Evolutionary conservation across 2,797 vertebrate genomes (phyloP).

Genomic region (Coregonus suidteri): DNA sequence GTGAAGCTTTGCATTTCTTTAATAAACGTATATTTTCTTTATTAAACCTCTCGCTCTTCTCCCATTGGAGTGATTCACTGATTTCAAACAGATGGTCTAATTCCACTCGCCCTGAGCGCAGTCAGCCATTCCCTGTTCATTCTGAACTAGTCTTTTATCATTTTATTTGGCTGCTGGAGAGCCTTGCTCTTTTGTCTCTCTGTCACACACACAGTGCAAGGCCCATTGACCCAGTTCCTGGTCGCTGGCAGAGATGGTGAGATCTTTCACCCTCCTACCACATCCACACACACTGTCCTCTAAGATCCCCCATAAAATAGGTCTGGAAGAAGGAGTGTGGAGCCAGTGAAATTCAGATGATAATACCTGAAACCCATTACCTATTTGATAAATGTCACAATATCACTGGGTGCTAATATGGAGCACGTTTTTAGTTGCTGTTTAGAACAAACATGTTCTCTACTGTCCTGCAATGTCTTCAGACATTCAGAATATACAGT

Average conservation of each 20-base stretch:
- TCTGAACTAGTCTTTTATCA: constrained; percentile 49
- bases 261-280: constrained; percentile 6
- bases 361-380: constrained; percentile 15
- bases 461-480: no score
- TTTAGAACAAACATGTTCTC: no score
- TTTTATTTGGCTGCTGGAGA: constrained; percentile 42
- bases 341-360: no score
- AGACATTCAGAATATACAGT: no score
- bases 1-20: neutral
- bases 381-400: constrained; percentile 44
- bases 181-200: constrained; percentile 53
- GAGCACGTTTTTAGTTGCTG: neutral
- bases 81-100: constrained; percentile 50
- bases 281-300: no score
- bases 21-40: neutral
- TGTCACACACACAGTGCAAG: constrained; percentile 47
- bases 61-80: constrained; percentile 8
- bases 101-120: constrained; percentile 31
- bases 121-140: constrained; percentile 14
- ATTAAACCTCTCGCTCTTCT: constrained; percentile 29
- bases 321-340: no score
- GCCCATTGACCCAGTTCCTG: constrained; percentile 66
- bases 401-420: constrained; percentile 33
- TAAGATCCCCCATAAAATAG: no score
- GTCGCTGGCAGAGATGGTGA: constrained; percentile 32